Conservation (phyloP, 1,140 invertebrate species). For the Dendrolimus kikuchii region DNA sequence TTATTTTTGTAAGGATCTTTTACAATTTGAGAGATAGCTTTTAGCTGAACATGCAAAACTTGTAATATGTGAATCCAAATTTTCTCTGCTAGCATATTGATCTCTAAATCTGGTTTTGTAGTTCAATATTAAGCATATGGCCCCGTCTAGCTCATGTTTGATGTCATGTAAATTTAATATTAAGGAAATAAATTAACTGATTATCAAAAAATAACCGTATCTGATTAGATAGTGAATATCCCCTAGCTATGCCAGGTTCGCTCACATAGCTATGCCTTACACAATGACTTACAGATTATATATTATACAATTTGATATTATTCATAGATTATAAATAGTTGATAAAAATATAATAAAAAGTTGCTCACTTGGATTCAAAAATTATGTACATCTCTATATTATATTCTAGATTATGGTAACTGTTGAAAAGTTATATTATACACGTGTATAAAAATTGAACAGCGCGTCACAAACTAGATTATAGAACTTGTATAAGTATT, state of each 20-base stretch:
- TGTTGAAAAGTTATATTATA: slow-evolving; percentile 19
- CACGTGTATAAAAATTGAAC: slow-evolving; percentile 1
- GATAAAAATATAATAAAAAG: slow-evolving; percentile 23
- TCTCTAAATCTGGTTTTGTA: slow-evolving; percentile 27
- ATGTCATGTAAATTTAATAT: slow-evolving; percentile 22
- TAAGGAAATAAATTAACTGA: slow-evolving; percentile 27
- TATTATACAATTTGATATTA: slow-evolving; percentile 15
- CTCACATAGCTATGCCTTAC: slow-evolving; percentile 31
- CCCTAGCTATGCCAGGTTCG: slow-evolving; percentile 22
- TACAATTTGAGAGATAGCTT: slow-evolving; percentile 37
- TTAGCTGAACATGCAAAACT: slow-evolving; percentile 30
- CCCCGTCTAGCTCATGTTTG: slow-evolving; percentile 24
- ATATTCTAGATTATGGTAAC: slow-evolving; percentile 19
- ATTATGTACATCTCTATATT: slow-evolving; percentile 25
- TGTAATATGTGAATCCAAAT: slow-evolving; percentile 22
- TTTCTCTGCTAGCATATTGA: slow-evolving; percentile 33
- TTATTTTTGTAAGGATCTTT: slow-evolving; percentile 53
- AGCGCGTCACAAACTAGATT: slow-evolving; percentile 14
- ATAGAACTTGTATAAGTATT: slow-evolving; percentile 6
- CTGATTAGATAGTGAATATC: slow-evolving; percentile 18
- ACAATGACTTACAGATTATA: slow-evolving; percentile 19
- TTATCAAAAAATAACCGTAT: slow-evolving; percentile 32
- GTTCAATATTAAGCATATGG: slow-evolving; percentile 12
- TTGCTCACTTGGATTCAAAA: slow-evolving; percentile 32
- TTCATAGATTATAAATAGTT: slow-evolving; percentile 16